Base-by-base conservation (phyloP, 2,113 vertebrate genomes). In the Morphnarchus princeps region DNA sequence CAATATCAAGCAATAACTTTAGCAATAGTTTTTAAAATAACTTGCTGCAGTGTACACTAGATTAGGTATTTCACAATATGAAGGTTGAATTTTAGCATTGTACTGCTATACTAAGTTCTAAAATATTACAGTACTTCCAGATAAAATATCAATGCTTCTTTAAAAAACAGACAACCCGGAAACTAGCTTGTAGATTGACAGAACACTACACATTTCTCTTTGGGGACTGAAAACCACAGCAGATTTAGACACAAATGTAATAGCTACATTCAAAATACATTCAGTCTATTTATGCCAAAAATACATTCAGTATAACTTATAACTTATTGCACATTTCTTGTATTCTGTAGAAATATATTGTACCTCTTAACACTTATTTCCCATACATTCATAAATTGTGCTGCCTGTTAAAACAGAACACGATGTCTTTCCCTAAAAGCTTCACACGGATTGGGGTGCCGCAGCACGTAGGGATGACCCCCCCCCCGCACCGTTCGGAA, bases 11-110 rank as follows among this genome's bases (percentile, higher is more conserved):
- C 94, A 82, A 87, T 87, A 90, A 90, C 89, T 96, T 96, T 80
- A 82, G 95, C 97, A 87, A 93, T 38, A 96, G 89, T 85, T 96
- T 89, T 45, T 49, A 95, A 97, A 98, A 97, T 96, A 98, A 93
- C 91, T 97, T 66, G 40, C 95, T 92, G 87, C 82, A 88, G 54
- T 81, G 82, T 74, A 65, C 82, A 72, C 21, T 19, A 76, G 70
- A 57, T 81, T 89, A 96, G 90, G 89, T 74, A 89, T 97, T 96
- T 97, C 96, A 96, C 95, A 93, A 94, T 36, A 90, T 5, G 21
- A 95, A 93, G 89, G 69, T 16, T 66, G 96, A 59, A 67, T 70
- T 50, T 86, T 12, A 96, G 94, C 94, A 84, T 47, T 66, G 62
- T 38, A 90, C 74, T 77, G 65, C 83, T 89, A 58, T 76, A 82